These are phyloP conservation scores for Arothron firmamentum DNA, from an alignment of 2,113 vertebrate species.

Conservation along the genomic window DNA sequence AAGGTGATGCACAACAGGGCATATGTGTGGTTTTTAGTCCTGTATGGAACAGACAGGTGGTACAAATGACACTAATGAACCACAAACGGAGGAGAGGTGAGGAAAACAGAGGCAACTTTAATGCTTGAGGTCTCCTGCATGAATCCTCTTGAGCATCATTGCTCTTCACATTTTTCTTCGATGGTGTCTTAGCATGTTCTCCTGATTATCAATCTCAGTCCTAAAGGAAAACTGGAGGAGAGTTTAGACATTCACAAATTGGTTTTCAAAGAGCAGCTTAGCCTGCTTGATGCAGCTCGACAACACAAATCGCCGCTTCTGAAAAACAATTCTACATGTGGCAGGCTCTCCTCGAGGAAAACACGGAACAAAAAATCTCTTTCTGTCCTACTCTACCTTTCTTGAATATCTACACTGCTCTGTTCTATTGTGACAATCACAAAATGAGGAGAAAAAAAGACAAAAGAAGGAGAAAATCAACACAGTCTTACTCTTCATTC, in stretches of 20 bases:
- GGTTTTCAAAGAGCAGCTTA: conserved; percentile 66
- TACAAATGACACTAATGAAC: conserved; percentile 44
- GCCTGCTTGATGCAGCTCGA: conserved; percentile 47
- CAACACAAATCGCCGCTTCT: conserved; percentile 50
- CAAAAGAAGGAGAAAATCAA: background rate
- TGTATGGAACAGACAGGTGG: conserved; percentile 30
- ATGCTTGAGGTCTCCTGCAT: conserved; percentile 49
- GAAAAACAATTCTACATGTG: conserved; percentile 56
- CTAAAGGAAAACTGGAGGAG: conserved; percentile 56
- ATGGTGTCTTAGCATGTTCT: conserved; percentile 59
- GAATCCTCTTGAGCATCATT: conserved; percentile 59
- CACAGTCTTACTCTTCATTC: background rate
- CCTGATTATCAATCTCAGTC: conserved; percentile 65
- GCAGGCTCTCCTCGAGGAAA: conserved; percentile 52
- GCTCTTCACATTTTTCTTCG: conserved; percentile 55
- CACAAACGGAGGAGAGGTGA: conserved; percentile 26
- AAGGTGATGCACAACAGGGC: conserved; percentile 7
- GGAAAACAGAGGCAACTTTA: conserved; percentile 29
- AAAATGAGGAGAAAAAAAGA: conserved; percentile 16
- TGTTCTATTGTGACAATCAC: background rate
- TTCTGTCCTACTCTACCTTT: conserved; percentile 1
- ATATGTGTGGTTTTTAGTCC: conserved; percentile 34
- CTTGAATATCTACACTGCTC: too few species aligned
- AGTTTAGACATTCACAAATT: conserved; percentile 71
- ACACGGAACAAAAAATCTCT: conserved; percentile 40